These are phyloP conservation scores for Scaptomyza flava DNA, from an alignment of 2,888 invertebrate genomes.

Conservation along the genomic window DNA sequence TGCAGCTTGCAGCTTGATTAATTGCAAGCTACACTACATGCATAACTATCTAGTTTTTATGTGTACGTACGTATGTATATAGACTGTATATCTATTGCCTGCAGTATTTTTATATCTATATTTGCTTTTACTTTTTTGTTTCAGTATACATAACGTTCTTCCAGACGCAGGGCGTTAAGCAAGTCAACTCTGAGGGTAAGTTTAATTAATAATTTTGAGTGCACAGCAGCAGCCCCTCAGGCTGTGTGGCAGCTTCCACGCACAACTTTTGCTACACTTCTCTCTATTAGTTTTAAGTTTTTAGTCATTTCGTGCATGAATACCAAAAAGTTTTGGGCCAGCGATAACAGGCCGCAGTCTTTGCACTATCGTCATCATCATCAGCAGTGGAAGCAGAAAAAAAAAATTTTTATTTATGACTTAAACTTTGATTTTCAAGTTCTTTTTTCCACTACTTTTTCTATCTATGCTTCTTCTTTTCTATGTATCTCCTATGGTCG, in stretches of 20 bases:
- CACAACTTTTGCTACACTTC: constrained; percentile 70
- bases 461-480: constrained; percentile 1
- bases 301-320: constrained; percentile 76
- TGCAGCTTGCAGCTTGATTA: constrained; percentile 71
- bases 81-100: constrained; percentile 33
- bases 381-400: constrained; percentile 25
- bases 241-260: constrained; percentile 38
- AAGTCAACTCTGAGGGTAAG: constrained; percentile 84
- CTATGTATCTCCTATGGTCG: not conserved
- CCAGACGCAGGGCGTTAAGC: constrained; percentile 75
- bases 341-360: constrained; percentile 69
- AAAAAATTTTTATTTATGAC: constrained; percentile 69
- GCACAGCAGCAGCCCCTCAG: constrained; percentile 36
- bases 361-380: constrained; percentile 64
- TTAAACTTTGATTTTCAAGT: constrained; percentile 67
- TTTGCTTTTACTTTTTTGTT: constrained; percentile 47
- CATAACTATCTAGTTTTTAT: constrained; percentile 11
- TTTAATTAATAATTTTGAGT: constrained; percentile 82
- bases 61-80: constrained; percentile 1
- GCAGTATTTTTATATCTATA: constrained; percentile 36
- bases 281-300: constrained; percentile 77
- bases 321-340: constrained; percentile 67
- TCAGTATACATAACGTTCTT: constrained; percentile 80
- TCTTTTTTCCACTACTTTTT: constrained; percentile 11
- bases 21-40: constrained; percentile 57